Conservation (phyloP, 2,113 vertebrate species). For the mouse (Mus musculus) region DNA sequence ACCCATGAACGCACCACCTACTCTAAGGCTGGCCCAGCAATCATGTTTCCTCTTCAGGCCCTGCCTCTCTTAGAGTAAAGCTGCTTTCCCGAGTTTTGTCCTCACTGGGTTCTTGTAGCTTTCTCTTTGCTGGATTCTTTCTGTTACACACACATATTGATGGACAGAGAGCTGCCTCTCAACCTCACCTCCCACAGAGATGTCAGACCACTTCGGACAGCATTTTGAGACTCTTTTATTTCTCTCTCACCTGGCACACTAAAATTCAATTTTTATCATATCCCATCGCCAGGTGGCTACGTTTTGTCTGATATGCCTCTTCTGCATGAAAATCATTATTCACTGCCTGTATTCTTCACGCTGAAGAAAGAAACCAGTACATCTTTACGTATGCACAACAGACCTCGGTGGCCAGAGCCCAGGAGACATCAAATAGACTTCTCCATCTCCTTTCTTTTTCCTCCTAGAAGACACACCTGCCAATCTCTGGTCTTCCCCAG, state of each 20-base stretch:
- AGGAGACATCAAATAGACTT: not conserved
- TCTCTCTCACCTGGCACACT: not conserved
- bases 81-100: not conserved
- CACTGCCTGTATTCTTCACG: not conserved
- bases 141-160: not conserved
- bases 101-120: not conserved
- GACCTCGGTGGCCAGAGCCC: not conserved
- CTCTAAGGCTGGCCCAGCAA: not conserved
- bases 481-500: not conserved
- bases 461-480: not conserved
- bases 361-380: not conserved
- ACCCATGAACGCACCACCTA: not conserved
- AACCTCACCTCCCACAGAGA: not conserved
- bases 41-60: not conserved
- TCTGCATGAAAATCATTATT: conserved; percentile 1
- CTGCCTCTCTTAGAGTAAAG: conserved; percentile 27
- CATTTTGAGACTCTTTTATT: conserved; percentile 3
- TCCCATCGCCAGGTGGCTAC: not conserved
- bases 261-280: conserved; percentile 34
- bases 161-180: not conserved
- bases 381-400: not conserved
- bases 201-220: not conserved
- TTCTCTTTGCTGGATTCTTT: not conserved
- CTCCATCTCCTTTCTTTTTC: not conserved
- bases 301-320: not conserved